Evolutionary conservation across 2,113 vertebrate genomes (phyloP), one percentile per base, ranked within the genome.

Genomic region (Nothocercus julius): DNA sequence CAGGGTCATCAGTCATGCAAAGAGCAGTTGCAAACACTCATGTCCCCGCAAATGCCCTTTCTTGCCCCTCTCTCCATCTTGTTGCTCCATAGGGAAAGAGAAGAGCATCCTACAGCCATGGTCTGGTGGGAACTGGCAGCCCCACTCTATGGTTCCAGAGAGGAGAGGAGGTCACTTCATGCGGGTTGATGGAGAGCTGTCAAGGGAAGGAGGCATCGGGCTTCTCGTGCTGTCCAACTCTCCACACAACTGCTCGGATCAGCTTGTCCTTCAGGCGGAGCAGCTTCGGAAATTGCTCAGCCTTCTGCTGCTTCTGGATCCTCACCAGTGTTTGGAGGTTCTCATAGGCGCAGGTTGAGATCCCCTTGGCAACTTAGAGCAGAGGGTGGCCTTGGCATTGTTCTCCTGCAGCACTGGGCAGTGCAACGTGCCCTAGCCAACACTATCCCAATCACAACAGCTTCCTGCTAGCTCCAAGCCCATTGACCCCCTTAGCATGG

Each of bases 331-430:
- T 54, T 78, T 90, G 97, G 78, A 98, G 81, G 18, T 68, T 96
- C 76, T 63, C 92, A 54, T 96, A 79, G 38, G 93, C 97, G 64
- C 74, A 80, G 44, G 40, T 34, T 1, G 98, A 62, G 56, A 98
- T 97, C 82, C 97, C 97, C 44, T 96, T 97, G 7, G 84, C 73
- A 28, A 62, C 96, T 98, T 98, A 80, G 82, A 89, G 81, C 22
- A 92, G 40, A 83, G 36, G 84, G 7, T 72, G 32, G 19, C 40
- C 30, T 38, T 20, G 20, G 28, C 0, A 2, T 3, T 30, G 15
- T 17, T 28, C 21, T 32, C 11, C 20, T 15, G 4, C 28, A 11
- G 49, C 2, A 7, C 20, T 0, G 0, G 7, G 25, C 25, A 22
- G 8, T 42, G 42, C 34, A 76, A 85, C 16, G 30, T 72, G 3